Percentiles rank a stretch among this genome's conserved stretches.
Conservation (phyloP, 2,797 vertebrate species). For the Podarcis siculus region DNA sequence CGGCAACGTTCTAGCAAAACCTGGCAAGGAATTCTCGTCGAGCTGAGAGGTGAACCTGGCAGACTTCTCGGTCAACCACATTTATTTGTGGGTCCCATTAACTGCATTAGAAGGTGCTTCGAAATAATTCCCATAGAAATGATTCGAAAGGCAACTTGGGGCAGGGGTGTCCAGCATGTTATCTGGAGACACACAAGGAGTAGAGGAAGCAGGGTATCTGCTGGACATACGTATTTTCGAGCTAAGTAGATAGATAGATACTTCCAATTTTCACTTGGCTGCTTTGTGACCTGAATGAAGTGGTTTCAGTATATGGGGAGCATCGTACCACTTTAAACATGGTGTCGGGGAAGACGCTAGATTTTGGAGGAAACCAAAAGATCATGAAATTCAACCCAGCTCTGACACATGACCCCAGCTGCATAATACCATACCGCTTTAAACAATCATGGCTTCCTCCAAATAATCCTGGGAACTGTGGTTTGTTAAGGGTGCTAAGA, state of each 20-base stretch:
- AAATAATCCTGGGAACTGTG: no score
- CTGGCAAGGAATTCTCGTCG: not conserved
- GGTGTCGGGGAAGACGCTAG: no score
- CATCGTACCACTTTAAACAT: no score
- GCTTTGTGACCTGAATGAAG: not conserved
- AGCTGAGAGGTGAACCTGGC: not conserved
- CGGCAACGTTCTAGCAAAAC: no score
- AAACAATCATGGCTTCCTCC: no score
- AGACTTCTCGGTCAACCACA: not conserved
- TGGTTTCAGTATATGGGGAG: not conserved
- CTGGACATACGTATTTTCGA: no score
- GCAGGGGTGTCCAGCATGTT: not conserved
- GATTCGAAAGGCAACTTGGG: not conserved
- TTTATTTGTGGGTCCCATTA: not conserved
- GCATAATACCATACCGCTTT: no score
- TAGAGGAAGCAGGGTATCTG: not conserved
- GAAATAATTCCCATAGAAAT: not conserved
- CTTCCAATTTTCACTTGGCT: not conserved
- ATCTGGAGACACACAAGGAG: not conserved
- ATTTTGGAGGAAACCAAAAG: no score
- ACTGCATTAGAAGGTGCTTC: not conserved
- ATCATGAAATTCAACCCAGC: no score
- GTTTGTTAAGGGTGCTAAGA: no score
- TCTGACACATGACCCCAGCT: no score
- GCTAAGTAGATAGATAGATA: not conserved